Evolutionary conservation across 2,113 vertebrate genomes (phyloP), one percentile per base, ranked within the genome.

Genomic region (Riparia riparia): DNA sequence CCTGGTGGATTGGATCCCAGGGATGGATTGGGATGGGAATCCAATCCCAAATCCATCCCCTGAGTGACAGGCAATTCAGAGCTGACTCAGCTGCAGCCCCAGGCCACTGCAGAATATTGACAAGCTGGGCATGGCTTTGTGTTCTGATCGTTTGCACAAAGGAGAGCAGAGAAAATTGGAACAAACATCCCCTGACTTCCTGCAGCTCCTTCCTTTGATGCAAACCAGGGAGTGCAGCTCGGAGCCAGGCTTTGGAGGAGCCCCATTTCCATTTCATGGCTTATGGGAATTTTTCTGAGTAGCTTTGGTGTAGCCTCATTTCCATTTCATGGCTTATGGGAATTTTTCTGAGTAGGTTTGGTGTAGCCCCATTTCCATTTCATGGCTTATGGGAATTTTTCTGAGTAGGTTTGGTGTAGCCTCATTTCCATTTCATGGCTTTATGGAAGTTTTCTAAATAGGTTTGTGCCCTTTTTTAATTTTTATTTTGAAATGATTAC

Each of bases 31-130:
- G 1, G 7, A 17, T 5, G 88, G 50, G 86, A 76, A 13, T 54
- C 57, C 65, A 41, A 13, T 28, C 42, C 21, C 0, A 0, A 31
- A 14, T 25, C 44, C 28, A 1, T 10, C n/a, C 47, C 14, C 1
- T 39, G 66, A 92, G 78, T 71, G 60, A 19, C 17, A 45, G 31
- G 72, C 87, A 68, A 58, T 4, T 20, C 20, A 3, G 85, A 54
- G 78, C 89, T 82, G 89, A 37, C 79, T 64, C 76, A 64, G 68
- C 86, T 66, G 78, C 90, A 64, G 68, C 15, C n/a, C 73, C 41
- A 12, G 76, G 45, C 37, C 63, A 12, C 63, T 76, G 90, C 86
- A 47, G 34, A 9, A 1, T 3, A 5, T 7, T 10, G 70, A 28
- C 68, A 39, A 1, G 45, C 50, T 14, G 37, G 39, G 56, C 3